These are phyloP conservation scores for Pseudobourletiella spinata DNA, from an alignment of 1,140 invertebrate species.

Conservation along the genomic window DNA sequence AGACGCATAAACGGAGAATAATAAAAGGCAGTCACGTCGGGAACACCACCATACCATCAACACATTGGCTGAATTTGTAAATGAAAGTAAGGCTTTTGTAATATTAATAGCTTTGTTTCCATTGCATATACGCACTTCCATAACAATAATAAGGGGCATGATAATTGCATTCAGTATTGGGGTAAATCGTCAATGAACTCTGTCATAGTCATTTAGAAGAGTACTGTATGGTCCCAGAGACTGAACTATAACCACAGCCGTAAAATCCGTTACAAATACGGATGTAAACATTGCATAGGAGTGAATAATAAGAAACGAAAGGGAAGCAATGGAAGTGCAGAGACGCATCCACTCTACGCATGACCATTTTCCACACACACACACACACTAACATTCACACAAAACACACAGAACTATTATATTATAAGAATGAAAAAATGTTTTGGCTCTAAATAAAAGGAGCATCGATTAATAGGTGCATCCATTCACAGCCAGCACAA, in stretches of 20 bases:
- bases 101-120: background rate
- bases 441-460: slow-evolving; percentile 16
- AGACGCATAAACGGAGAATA: background rate
- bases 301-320: too few species aligned
- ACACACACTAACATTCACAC: background rate
- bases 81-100: background rate
- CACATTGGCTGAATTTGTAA: background rate
- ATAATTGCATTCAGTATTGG: background rate
- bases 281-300: too few species aligned
- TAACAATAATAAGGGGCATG: background rate
- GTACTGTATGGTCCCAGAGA: too few species aligned
- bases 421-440: background rate
- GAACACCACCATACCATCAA: background rate
- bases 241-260: too few species aligned
- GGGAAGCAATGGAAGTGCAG: background rate
- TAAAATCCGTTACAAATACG: too few species aligned
- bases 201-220: background rate
- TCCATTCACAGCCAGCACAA: slow-evolving; percentile 3
- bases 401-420: background rate
- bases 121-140: background rate
- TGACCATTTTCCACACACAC: background rate
- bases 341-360: background rate
- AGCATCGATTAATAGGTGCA: slow-evolving; percentile 18
- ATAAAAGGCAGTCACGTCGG: background rate
- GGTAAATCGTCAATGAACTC: background rate